Evolutionary conservation across 2,888 invertebrate genomes (phyloP), one percentile per base, ranked within the genome.

Genomic region (Camptogramma bilineatum): DNA sequence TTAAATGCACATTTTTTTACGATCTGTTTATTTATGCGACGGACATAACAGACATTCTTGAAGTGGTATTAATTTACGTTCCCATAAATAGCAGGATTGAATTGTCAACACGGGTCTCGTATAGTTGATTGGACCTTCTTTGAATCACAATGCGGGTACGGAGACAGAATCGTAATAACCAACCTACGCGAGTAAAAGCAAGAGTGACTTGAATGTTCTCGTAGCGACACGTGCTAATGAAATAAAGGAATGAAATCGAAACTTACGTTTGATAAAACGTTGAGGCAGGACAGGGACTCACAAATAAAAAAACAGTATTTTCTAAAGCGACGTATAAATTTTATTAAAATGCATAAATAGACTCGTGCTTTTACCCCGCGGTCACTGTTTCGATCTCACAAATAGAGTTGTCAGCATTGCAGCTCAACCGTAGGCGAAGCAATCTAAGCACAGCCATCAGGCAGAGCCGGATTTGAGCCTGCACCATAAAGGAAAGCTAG

Each of bases 371-470:
- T 47, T 44, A 44, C 39, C 55, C 59, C 19, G 46, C 19, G 58
- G 52, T 66, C 54, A 46, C 55, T 67, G 67, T 67, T 61, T 66
- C 63, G 73, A 72, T 73, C 75, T 53, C 62, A 80, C 81, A 84
- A 83, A 88, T 87, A 85, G 79, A 88, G 77, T 80, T 86, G 85
- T 87, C 84, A 81, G 80, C 72, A 71, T 58, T 66, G 75, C 76
- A 76, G 74, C 75, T 81, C 82, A 84, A 74, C 79, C 81, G 85
- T 84, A 81, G 84, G 86, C 86, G 83, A 81, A 78, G 81, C 76
- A 84, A 86, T 87, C 82, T 81, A 71, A 72, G 74, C 75, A 73
- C 73, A 68, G 77, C 77, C 79, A 82, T 86, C 84, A 79, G 52
- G 52, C 17, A 64, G 55, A 52, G 56, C 64, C 60, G 48, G 64